Evolutionary conservation across 2,888 invertebrate genomes (phyloP), one percentile per base, ranked within the genome.

Genomic region (Drosophila mettleri): DNA sequence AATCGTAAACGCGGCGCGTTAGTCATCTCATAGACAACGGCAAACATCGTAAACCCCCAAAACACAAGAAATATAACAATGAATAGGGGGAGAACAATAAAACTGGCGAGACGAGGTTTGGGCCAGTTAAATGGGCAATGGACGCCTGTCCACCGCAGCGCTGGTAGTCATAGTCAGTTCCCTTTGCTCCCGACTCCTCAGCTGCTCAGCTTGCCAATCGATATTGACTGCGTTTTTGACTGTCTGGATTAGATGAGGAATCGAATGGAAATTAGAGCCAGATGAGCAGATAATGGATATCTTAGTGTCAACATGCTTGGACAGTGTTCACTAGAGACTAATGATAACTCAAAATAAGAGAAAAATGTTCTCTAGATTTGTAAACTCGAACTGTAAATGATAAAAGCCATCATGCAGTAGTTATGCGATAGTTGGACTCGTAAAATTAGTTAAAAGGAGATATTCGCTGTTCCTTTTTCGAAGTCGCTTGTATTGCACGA

Each of bases 11-110:
- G 9, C 24, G 24, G n/a, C 62, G 27, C 20, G 18, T 18, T 43
- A 45, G 49, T 14, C n/a, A 16, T n/a, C 60, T 43, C 71, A 69
- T 45, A 65, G 68, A 69, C 76, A 72, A 61, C 52, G 54, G 64
- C 80, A 75, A 72, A 69, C 73, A 80, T 73, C 73, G 80, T 57
- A 76, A 72, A 68, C 51, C 43, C 67, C 45, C 38, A 33, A 74
- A 62, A 71, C 74, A 68, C 68, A 59, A 48, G 51, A 78, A 53
- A 63, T 41, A 54, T 22, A 43, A 29, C 46, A 61, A 59, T 80
- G 63, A 80, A 66, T 68, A 58, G 64, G 48, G 27, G 52, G 27
- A 53, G 52, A 76, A 16, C 27, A 27, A 27, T 45, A 6, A 45
- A 45, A 27, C 10, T 6, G 3, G 16, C 24, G 10, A 45, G 43